phyloP scores from a whole-genome alignment of 2,888 invertebrate species.

The Taenaris catops region DNA sequence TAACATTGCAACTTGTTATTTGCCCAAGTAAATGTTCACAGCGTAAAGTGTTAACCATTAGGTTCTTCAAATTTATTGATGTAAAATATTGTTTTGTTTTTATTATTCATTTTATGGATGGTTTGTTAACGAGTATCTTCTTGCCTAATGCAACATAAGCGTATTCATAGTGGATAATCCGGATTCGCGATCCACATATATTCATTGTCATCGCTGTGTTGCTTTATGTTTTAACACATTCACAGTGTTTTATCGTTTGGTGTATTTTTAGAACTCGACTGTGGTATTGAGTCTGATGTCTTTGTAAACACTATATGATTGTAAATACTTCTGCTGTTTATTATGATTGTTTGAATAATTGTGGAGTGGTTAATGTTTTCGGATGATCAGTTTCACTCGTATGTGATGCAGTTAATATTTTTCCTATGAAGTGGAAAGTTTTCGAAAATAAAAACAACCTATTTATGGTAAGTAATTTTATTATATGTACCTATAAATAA shows the following conservation, averaged over 20 bases:
- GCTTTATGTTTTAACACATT: slow-evolving; percentile 62
- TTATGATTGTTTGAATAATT: slow-evolving; percentile 31
- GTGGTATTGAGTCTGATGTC: slow-evolving; percentile 59
- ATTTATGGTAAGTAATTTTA: slow-evolving; percentile 58
- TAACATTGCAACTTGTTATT: slow-evolving; percentile 13
- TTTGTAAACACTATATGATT: slow-evolving; percentile 55
- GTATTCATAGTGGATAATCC: slow-evolving; percentile 49
- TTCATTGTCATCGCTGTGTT: slow-evolving; percentile 62
- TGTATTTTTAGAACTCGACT: slow-evolving; percentile 72
- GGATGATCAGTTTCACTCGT: slow-evolving; percentile 28
- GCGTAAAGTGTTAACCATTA: too few relatives aligned
- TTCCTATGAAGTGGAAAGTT: slow-evolving; percentile 43
- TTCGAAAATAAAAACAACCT: slow-evolving; percentile 39
- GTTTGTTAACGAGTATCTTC: too few relatives aligned
- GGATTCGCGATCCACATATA: slow-evolving; percentile 55
- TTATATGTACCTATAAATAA: neutral
- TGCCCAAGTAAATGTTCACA: slow-evolving; percentile 18
- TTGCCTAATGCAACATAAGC: too few relatives aligned
- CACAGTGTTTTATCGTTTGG: slow-evolving; percentile 68
- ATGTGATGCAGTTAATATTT: slow-evolving; percentile 45
- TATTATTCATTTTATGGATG: too few relatives aligned
- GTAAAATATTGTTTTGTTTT: too few relatives aligned
- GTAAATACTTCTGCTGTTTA: slow-evolving; percentile 32
- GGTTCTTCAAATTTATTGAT: too few relatives aligned
- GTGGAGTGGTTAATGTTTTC: slow-evolving; percentile 33